Conservation (phyloP, 2,888 invertebrate genomes). For the Cheilosia vulpina region DNA sequence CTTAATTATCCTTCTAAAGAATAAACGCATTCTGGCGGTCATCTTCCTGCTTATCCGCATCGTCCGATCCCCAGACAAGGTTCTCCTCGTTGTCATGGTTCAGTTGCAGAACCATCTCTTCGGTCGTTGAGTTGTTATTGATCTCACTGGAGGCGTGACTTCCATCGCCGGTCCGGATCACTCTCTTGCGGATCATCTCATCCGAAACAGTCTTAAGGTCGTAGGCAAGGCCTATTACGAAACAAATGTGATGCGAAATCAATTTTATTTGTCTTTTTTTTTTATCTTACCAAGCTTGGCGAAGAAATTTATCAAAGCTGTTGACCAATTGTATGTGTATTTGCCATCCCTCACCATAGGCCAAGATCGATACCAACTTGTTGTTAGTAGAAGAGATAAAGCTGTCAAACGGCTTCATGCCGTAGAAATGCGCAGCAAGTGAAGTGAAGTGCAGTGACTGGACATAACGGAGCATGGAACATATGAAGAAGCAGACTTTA, state of each 20-base stretch:
- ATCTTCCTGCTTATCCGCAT: slow-evolving; percentile 89
- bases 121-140: slow-evolving; percentile 80
- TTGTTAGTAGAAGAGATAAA: slow-evolving; percentile 89
- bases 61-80: slow-evolving; percentile 93
- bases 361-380: slow-evolving; percentile 86
- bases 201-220: slow-evolving; percentile 91
- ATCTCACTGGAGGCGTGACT: slow-evolving; percentile 82
- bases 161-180: slow-evolving; percentile 90
- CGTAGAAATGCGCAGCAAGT: slow-evolving; percentile 96
- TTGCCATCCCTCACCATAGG: slow-evolving; percentile 91
- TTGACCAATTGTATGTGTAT: slow-evolving; percentile 87
- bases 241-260: neutral
- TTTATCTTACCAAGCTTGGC: slow-evolving; percentile 81
- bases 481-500: slow-evolving; percentile 90
- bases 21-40: slow-evolving; percentile 85
- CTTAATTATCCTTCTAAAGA: slow-evolving; percentile 79
- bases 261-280: neutral
- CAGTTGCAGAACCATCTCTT: slow-evolving; percentile 79
- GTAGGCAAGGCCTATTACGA: slow-evolving; percentile 90
- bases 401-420: slow-evolving; percentile 94
- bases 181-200: slow-evolving; percentile 88
- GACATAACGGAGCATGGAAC: slow-evolving; percentile 90
- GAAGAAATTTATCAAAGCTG: slow-evolving; percentile 87
- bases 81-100: slow-evolving; percentile 84
- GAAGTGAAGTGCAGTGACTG: slow-evolving; percentile 93